phyloP scores from a whole-genome alignment of 2,888 invertebrate species.

The Lepeophtheirus nordmannii region DNA sequence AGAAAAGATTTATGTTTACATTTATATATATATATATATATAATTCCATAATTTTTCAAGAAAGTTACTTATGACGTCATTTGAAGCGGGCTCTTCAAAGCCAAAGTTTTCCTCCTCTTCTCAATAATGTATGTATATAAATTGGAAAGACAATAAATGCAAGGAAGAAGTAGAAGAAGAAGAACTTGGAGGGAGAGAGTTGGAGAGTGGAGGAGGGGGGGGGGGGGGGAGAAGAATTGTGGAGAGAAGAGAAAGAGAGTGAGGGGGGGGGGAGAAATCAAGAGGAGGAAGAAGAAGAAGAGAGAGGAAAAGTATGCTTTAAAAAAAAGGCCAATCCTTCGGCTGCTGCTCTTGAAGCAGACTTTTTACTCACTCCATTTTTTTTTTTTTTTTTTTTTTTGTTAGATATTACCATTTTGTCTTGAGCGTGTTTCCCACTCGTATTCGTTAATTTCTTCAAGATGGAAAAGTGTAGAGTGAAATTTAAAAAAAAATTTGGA shows the following conservation, averaged over 20 bases:
- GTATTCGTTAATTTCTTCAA: background rate
- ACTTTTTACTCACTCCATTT: background rate
- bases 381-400: background rate
- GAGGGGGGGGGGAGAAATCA: background rate
- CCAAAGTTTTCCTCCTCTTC: background rate
- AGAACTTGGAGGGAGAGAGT: too few species aligned
- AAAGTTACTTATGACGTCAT: background rate
- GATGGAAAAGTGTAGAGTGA: constrained; percentile 1
- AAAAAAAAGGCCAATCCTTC: background rate
- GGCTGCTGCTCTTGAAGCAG: background rate
- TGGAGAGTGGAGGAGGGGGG: too few species aligned
- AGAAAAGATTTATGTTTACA: background rate
- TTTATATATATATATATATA: background rate
- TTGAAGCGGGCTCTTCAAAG: background rate
- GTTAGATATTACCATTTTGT: background rate
- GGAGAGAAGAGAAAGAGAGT: constrained; percentile 6
- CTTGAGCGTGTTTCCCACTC: background rate
- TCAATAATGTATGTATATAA: background rate
- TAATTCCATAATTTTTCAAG: background rate
- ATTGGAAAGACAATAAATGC: background rate
- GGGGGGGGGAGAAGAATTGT: too few species aligned
- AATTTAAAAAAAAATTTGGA: constrained; percentile 1
- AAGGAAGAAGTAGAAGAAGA: too few species aligned
- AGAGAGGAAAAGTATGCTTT: constrained; percentile 6
- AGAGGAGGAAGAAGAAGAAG: background rate